phyloP scores from a whole-genome alignment of 1,140 invertebrate genomes.

The Zeugodacus cucurbitae region DNA sequence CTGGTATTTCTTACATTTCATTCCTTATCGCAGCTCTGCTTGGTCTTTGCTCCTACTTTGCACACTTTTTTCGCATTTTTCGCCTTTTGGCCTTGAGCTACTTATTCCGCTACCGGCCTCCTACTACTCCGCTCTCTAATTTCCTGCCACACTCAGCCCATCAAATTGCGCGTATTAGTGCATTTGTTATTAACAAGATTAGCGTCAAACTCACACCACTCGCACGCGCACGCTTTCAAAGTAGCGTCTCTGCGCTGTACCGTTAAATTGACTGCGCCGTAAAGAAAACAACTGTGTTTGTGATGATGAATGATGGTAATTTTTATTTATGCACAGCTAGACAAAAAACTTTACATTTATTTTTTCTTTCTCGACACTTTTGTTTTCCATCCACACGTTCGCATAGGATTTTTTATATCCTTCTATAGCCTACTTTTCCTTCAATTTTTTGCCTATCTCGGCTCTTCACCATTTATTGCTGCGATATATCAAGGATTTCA shows the following conservation, averaged over 20 bases:
- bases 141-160: background rate
- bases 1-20: background rate
- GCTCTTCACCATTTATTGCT: background rate
- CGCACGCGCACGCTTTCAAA: background rate
- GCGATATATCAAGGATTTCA: background rate
- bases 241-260: background rate
- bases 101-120: background rate
- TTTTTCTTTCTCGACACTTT: background rate
- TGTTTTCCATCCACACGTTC: background rate
- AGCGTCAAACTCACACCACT: background rate
- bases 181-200: slow-evolving; percentile 7
- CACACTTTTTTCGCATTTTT: background rate
- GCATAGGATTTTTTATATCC: background rate
- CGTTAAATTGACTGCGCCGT: background rate
- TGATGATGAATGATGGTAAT: slow-evolving; percentile 9
- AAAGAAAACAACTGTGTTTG: background rate
- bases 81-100: background rate
- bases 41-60: background rate
- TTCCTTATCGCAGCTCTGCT: background rate
- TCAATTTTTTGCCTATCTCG: background rate
- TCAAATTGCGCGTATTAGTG: background rate
- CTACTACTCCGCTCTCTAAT: background rate
- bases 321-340: slow-evolving; percentile 1
- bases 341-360: background rate
- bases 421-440: background rate